These are phyloP conservation scores for Brachylomia viminalis DNA, from an alignment of 2,888 invertebrate genomes.

Conservation along the genomic window DNA sequence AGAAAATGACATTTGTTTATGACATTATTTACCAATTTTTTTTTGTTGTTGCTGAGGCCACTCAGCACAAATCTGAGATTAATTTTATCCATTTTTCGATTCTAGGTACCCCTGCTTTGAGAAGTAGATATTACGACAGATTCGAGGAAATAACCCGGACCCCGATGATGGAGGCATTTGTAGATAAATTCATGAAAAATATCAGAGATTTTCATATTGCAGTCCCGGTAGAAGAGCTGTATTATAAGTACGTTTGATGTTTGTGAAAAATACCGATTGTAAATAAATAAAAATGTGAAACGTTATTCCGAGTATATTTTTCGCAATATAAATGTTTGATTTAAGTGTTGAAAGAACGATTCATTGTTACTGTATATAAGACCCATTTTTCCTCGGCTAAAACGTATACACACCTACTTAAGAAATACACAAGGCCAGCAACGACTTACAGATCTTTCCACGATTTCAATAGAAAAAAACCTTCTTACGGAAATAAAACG, in stretches of 20 bases:
- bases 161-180: slow-evolving; percentile 37
- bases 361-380: not conserved
- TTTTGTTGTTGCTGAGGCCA: no score
- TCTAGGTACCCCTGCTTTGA: slow-evolving; percentile 29
- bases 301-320: not conserved
- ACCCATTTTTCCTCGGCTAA: not conserved
- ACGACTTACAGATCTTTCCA: no score
- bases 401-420: no score
- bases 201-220: slow-evolving; percentile 37
- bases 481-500: no score
- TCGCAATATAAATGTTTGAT: not conserved
- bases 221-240: slow-evolving; percentile 42
- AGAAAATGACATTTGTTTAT: not conserved
- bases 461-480: no score
- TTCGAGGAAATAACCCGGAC: slow-evolving; percentile 47
- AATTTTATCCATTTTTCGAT: not conserved
- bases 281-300: slow-evolving; percentile 15
- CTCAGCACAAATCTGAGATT: not conserved
- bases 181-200: slow-evolving; percentile 42
- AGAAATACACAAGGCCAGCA: no score
- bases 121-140: slow-evolving; percentile 40
- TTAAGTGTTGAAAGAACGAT: no score
- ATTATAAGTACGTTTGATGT: slow-evolving; percentile 41
- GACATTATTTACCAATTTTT: not conserved
- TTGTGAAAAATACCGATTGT: not conserved